phyloP scores from a whole-genome alignment of 2,113 vertebrate genomes.

The Tinamus guttatus region DNA sequence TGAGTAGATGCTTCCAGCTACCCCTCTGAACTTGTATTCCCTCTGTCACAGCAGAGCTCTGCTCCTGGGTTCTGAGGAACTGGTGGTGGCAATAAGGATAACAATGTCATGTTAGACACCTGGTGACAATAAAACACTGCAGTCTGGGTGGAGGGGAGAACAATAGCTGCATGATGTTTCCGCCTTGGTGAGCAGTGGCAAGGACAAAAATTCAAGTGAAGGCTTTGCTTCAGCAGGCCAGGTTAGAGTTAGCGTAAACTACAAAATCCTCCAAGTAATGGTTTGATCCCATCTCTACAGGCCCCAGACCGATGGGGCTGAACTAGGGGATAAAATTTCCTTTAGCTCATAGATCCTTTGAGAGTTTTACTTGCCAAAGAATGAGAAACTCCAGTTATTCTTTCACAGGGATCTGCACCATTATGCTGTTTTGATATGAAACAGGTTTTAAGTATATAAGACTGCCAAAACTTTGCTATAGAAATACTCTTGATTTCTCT shows the following conservation, averaged over 20 bases:
- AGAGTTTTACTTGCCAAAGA: slow-evolving; percentile 35
- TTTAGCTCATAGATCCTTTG: neutral
- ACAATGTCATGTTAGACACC: neutral
- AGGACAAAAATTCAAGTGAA: neutral
- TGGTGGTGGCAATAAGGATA: neutral
- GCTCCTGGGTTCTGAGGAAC: neutral
- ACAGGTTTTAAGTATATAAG: slow-evolving; percentile 20
- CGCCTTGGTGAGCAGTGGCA: accelerated
- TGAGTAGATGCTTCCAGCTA: accelerated
- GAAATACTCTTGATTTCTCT: slow-evolving; percentile 37
- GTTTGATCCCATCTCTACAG: neutral
- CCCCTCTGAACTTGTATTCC: neutral
- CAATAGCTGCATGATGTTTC: neutral
- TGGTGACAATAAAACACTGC: neutral
- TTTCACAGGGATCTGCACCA: slow-evolving; percentile 23
- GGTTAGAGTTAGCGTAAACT: neutral
- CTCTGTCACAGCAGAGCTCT: neutral
- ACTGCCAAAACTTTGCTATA: slow-evolving; percentile 7
- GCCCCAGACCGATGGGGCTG: neutral
- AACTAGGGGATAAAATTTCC: slow-evolving; percentile 26
- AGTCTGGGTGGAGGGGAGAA: neutral
- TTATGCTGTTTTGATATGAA: slow-evolving; percentile 39
- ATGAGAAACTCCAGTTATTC: slow-evolving; percentile 37
- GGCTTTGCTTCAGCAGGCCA: neutral
- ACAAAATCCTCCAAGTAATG: neutral